Percentiles rank a stretch among this genome's conserved stretches.
Conservation (phyloP, 2,888 invertebrate genomes). For the Hyles lineata region DNA sequence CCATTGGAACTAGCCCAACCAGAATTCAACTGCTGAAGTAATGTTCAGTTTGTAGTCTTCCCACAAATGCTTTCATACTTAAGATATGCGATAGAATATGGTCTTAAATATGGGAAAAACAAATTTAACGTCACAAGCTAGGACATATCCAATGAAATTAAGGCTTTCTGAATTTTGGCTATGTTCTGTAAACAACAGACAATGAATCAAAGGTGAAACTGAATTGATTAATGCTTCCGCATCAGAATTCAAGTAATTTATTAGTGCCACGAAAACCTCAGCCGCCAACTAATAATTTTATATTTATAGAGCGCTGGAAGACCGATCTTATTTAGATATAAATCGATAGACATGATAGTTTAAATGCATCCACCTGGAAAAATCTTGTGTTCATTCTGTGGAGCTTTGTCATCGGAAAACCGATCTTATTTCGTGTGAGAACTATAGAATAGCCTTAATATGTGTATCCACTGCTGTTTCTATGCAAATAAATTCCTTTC, state of each 20-base stretch:
- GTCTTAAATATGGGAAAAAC: not conserved
- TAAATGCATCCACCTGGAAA: too few species aligned
- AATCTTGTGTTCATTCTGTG: too few species aligned
- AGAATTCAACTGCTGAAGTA: not conserved
- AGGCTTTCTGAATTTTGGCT: not conserved
- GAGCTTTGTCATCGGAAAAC: too few species aligned
- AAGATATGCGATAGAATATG: not conserved
- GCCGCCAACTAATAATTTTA: not conserved
- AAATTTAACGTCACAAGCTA: not conserved
- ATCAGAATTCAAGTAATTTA: not conserved
- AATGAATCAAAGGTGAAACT: not conserved
- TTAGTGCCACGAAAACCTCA: not conserved
- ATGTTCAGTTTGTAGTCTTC: not conserved
- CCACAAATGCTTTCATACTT: not conserved
- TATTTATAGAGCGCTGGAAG: not conserved
- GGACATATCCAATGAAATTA: not conserved
- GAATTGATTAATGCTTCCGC: slow-evolving; percentile 6
- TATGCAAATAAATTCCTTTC: too few species aligned
- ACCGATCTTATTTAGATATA: not conserved
- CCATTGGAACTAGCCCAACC: too few species aligned
- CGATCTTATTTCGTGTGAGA: too few species aligned
- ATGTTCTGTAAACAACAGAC: not conserved
- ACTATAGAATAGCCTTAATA: too few species aligned
- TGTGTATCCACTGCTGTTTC: too few species aligned
- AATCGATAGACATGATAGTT: too few species aligned